A percentile compares a stretch with the other conserved stretches of the same genome.
Evolutionary conservation across 1,140 invertebrate genomes (phyloP).

Genomic region (Homalodisca vitripennis): DNA sequence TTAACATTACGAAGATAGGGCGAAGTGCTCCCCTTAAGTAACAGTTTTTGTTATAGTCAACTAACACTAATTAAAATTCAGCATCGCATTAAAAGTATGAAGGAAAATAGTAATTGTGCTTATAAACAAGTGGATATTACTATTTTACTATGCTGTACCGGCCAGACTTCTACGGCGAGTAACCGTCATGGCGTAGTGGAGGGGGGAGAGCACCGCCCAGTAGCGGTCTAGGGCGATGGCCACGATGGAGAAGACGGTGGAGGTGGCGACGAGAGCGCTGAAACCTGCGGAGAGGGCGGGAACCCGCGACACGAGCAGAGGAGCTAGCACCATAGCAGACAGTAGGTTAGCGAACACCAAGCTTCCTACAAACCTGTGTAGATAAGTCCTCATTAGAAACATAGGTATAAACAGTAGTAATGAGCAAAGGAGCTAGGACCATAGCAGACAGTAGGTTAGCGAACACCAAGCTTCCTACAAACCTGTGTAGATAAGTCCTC

Average conservation of each 20-base stretch:
- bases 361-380: slow-evolving; percentile 56
- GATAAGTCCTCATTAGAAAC: too few relatives aligned
- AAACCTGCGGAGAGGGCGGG: slow-evolving; percentile 48
- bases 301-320: slow-evolving; percentile 50
- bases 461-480: slow-evolving; percentile 57
- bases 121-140: too few relatives aligned
- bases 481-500: too few relatives aligned
- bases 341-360: slow-evolving; percentile 56
- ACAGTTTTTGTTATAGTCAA: too few relatives aligned
- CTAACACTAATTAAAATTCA: too few relatives aligned
- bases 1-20: too few relatives aligned
- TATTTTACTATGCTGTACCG: slow-evolving; percentile 27
- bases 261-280: slow-evolving; percentile 50
- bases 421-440: slow-evolving; percentile 52
- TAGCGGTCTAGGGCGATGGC: slow-evolving; percentile 56
- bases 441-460: slow-evolving; percentile 54
- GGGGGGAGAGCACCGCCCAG: slow-evolving; percentile 56
- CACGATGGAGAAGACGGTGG: slow-evolving; percentile 54
- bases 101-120: too few relatives aligned
- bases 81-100: too few relatives aligned
- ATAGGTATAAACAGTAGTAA: too few relatives aligned
- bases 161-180: slow-evolving; percentile 47
- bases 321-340: slow-evolving; percentile 52
- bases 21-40: too few relatives aligned
- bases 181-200: slow-evolving; percentile 55